A percentile compares a stretch with the other conserved stretches of the same genome.
phyloP scores from a whole-genome alignment of 1,140 invertebrate species.

The Trypoxylus dichotomus region DNA sequence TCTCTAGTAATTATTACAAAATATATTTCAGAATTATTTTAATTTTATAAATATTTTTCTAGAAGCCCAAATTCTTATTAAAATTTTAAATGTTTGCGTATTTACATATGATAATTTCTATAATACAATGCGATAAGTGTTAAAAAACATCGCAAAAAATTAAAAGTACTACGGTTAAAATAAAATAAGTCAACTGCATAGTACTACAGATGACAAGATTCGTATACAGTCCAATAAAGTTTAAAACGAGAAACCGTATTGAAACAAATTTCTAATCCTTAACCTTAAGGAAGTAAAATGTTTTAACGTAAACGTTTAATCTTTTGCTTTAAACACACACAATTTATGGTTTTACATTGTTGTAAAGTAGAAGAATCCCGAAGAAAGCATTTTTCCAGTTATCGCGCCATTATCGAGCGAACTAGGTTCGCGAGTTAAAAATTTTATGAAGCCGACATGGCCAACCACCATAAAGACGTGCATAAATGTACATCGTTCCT shows the following conservation, averaged over 20 bases:
- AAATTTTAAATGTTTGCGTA: too few species aligned
- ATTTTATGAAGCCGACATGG: background rate
- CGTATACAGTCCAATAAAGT: too few species aligned
- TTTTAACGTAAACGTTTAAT: background rate
- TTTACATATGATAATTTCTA: too few species aligned
- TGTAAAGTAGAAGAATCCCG: background rate
- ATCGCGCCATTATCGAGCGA: background rate
- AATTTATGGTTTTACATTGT: background rate
- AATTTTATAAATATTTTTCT: too few species aligned
- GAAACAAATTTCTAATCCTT: background rate
- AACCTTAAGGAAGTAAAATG: background rate
- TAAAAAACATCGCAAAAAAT: too few species aligned
- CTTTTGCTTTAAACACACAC: background rate
- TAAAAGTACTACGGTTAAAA: too few species aligned
- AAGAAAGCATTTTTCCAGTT: background rate
- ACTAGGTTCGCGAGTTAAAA: background rate
- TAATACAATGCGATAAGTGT: too few species aligned
- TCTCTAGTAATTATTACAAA: too few species aligned
- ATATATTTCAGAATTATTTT: too few species aligned
- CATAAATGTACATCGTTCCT: conserved; percentile 14
- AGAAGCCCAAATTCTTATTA: too few species aligned
- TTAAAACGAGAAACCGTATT: background rate
- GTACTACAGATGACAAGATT: too few species aligned
- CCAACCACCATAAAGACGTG: background rate
- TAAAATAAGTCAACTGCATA: too few species aligned